Evolutionary conservation across 1,140 invertebrate species (phyloP).

Genomic region (Sarcophaga peregrina): DNA sequence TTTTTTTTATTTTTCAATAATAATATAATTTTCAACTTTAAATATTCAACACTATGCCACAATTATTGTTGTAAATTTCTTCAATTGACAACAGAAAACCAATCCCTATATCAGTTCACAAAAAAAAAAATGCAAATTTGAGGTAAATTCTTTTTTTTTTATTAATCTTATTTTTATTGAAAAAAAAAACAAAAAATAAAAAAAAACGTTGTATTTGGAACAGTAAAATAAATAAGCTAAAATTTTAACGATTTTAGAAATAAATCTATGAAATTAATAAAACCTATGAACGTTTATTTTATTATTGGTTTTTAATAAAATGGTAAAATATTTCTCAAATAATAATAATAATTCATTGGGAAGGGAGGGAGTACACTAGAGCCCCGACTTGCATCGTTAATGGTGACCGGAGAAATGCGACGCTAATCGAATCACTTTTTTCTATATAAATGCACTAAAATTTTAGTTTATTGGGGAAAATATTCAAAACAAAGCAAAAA

Average conservation of each 20-base stretch:
- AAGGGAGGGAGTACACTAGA: too few relatives aligned
- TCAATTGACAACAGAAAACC: slow-evolving; percentile 5
- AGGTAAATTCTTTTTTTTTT: slow-evolving; percentile 32
- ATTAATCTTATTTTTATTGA: slow-evolving; percentile 18
- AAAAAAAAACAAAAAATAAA: too few relatives aligned
- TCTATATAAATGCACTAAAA: too few relatives aligned
- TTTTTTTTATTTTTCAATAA: neutral
- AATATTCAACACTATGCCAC: neutral
- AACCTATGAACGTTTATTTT: neutral
- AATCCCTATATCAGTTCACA: slow-evolving; percentile 1
- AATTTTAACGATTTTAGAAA: slow-evolving; percentile 14
- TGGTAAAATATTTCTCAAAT: too few relatives aligned
- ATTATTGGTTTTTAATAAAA: too few relatives aligned
- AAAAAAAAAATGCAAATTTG: neutral
- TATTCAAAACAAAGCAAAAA: too few relatives aligned
- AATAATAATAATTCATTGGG: too few relatives aligned
- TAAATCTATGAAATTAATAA: neutral
- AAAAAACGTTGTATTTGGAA: neutral
- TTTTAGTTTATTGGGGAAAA: too few relatives aligned
- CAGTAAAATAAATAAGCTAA: neutral
- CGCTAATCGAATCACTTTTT: too few relatives aligned
- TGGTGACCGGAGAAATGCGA: too few relatives aligned
- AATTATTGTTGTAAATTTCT: neutral
- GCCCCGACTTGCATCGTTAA: too few relatives aligned
- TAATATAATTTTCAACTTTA: neutral